Conservation (phyloP, 2,797 vertebrate species). For the Enteromius mattozi region DNA sequence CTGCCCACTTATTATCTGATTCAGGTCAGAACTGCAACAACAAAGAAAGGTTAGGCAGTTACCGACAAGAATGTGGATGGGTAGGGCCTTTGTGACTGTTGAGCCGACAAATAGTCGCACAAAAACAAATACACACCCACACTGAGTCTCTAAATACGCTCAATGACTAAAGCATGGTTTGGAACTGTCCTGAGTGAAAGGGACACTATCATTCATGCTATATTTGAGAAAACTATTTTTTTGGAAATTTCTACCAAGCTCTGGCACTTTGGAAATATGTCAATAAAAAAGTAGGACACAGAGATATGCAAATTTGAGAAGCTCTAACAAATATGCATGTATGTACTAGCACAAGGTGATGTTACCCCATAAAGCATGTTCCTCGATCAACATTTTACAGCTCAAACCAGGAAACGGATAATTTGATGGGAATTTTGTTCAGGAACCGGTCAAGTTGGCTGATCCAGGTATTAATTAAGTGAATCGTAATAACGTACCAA, state of each 20-base stretch:
- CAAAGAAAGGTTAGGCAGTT: slow-evolving; percentile 70
- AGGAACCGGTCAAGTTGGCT: background rate
- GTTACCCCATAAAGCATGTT: background rate
- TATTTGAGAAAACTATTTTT: slow-evolving; percentile 2
- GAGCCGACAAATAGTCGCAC: slow-evolving; percentile 58
- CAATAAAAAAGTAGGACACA: background rate
- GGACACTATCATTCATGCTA: background rate
- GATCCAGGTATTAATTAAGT: background rate
- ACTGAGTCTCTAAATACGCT: slow-evolving; percentile 43
- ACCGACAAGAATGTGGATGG: slow-evolving; percentile 73
- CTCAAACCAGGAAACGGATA: background rate
- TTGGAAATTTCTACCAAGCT: background rate
- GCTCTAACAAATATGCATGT: background rate
- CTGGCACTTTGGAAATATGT: background rate
- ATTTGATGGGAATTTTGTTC: background rate
- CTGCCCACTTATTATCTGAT: slow-evolving; percentile 66
- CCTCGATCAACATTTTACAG: background rate
- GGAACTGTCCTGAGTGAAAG: background rate
- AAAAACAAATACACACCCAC: slow-evolving; percentile 54
- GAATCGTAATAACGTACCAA: background rate
- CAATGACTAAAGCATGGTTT: slow-evolving; percentile 43
- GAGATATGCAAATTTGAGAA: background rate
- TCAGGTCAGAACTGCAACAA: slow-evolving; percentile 68
- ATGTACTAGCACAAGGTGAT: background rate
- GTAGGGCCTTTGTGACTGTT: slow-evolving; percentile 62